Percentiles rank a stretch among this genome's conserved stretches.
Evolutionary conservation across 1,140 invertebrate species (phyloP).

Genomic region (Lepidostoma basale): DNA sequence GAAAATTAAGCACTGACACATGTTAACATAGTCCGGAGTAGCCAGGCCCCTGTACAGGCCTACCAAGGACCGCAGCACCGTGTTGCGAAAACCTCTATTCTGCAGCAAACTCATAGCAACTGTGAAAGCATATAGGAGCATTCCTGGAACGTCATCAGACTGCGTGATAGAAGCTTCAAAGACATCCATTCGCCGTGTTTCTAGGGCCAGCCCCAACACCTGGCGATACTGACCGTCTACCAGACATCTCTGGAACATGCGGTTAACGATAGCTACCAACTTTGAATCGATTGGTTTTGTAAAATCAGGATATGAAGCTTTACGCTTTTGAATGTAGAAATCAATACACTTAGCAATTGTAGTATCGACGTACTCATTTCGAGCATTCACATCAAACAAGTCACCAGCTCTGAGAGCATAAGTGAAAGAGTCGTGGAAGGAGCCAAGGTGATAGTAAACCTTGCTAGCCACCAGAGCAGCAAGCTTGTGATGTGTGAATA

Average conservation of each 20-base stretch:
- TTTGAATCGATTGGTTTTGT: constrained; percentile 83
- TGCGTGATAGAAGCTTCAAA: constrained; percentile 88
- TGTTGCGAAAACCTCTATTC: constrained; percentile 89
- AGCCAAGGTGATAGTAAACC: constrained; percentile 97
- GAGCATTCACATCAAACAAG: constrained; percentile 91
- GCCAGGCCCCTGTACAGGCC: constrained; percentile 84
- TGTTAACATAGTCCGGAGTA: constrained; percentile 93
- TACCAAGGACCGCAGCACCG: constrained; percentile 87
- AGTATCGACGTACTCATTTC: constrained; percentile 95
- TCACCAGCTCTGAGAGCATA: constrained; percentile 93
- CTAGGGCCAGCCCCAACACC: constrained; percentile 90
- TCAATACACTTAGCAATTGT: constrained; percentile 96
- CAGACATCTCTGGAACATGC: constrained; percentile 96
- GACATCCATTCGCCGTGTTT: constrained; percentile 95
- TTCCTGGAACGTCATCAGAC: constrained; percentile 87
- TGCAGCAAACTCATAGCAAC: constrained; percentile 96
- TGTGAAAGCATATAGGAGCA: constrained; percentile 94
- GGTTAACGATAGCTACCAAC: constrained; percentile 92
- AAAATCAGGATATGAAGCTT: constrained; percentile 63
- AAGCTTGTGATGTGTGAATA: constrained; percentile 86
- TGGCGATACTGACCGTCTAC: constrained; percentile 94
- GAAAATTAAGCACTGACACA: constrained; percentile 96
- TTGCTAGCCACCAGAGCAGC: constrained; percentile 98
- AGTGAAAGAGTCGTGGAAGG: constrained; percentile 93
- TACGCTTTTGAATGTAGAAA: constrained; percentile 88